Evolutionary conservation across 2,797 vertebrate genomes (phyloP).

Genomic region (Channa striata): DNA sequence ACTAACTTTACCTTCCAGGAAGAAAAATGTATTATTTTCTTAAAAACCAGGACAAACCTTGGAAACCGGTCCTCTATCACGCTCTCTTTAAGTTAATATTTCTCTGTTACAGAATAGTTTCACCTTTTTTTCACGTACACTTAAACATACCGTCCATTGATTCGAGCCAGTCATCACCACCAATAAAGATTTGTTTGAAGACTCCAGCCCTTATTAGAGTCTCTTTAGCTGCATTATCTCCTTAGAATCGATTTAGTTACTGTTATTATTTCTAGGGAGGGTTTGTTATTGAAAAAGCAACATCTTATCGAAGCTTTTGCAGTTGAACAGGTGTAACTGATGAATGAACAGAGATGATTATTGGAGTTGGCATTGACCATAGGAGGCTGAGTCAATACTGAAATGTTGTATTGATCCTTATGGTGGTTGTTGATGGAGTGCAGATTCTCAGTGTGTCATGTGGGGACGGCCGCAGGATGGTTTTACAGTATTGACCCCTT

Average conservation of each 20-base stretch:
- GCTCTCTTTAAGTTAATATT: not conserved
- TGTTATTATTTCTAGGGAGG: not conserved
- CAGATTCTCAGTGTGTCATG: conserved; percentile 44
- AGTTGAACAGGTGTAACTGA: conserved; percentile 56
- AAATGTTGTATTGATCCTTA: conserved; percentile 73
- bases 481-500: conserved; percentile 20
- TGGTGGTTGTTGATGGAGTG: conserved; percentile 72
- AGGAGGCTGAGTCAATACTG: conserved; percentile 65
- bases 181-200: conserved; percentile 9
- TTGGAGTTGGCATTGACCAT: conserved; percentile 68
- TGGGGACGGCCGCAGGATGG: conserved; percentile 30
- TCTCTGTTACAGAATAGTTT: conserved; percentile 11
- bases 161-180: not conserved
- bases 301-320: conserved; percentile 56
- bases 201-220: not conserved
- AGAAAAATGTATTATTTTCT: conserved; percentile 18
- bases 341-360: conserved; percentile 68
- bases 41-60: conserved; percentile 17
- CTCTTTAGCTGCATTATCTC: conserved; percentile 15
- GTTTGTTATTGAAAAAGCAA: conserved; percentile 23
- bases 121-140: not conserved
- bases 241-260: conserved; percentile 22
- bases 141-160: not conserved
- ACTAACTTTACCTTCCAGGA: conserved; percentile 16
- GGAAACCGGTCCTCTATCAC: conserved; percentile 5